Percentiles rank a stretch among this genome's conserved stretches.
Conservation (phyloP, 2,888 invertebrate species). For the Protonemura montana region DNA sequence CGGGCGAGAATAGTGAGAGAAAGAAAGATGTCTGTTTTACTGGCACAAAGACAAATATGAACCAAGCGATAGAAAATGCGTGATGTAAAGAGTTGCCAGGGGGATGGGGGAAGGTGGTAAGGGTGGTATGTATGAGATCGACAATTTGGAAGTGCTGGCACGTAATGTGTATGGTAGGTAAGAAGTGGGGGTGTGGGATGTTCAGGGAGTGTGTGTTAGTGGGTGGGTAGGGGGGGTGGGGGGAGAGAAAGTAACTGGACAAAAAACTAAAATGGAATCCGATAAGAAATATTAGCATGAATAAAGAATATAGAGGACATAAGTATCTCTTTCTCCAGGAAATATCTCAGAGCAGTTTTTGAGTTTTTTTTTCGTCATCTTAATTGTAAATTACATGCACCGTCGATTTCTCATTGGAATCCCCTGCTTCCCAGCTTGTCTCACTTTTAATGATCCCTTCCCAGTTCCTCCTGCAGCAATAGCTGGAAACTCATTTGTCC, state of each 20-base stretch:
- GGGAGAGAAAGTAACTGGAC: neutral
- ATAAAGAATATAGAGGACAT: constrained; percentile 24
- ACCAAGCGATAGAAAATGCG: neutral
- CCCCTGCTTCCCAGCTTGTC: constrained; percentile 2
- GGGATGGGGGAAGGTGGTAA: neutral
- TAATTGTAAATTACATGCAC: constrained; percentile 1
- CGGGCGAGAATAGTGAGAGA: neutral
- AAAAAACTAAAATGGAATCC: constrained; percentile 28
- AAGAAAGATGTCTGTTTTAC: neutral
- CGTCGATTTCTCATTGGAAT: neutral
- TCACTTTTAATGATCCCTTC: neutral
- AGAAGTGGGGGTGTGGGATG: too few species aligned
- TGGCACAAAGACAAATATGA: constrained; percentile 19
- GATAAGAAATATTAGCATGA: constrained; percentile 19
- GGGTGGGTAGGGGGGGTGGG: neutral
- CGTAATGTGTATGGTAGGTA: constrained; percentile 18
- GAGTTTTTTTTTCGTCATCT: neutral
- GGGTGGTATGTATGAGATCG: neutral
- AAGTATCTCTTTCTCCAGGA: neutral
- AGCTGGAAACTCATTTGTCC: neutral
- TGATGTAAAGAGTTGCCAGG: neutral
- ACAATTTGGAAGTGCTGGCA: neutral
- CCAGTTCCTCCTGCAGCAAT: constrained; percentile 8
- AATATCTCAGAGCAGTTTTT: neutral
- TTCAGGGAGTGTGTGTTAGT: too few species aligned